phyloP scores from a whole-genome alignment of 2,888 invertebrate species.

The Oxycera nigricornis region DNA sequence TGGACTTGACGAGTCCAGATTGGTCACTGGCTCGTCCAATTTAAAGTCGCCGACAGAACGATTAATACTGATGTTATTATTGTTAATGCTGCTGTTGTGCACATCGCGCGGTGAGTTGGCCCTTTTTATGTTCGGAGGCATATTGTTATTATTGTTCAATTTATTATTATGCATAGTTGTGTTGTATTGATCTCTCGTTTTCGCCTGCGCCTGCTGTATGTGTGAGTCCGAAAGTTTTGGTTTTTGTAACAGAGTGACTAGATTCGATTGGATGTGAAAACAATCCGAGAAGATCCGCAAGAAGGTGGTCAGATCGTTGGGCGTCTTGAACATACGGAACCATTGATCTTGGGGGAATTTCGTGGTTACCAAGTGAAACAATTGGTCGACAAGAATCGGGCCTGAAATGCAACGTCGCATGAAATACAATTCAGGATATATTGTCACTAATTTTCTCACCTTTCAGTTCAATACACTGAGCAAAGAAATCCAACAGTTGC shows the following conservation, averaged over 20 bases:
- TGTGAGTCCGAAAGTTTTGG: slow-evolving; percentile 72
- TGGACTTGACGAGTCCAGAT: slow-evolving; percentile 50
- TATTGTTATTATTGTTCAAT: slow-evolving; percentile 42
- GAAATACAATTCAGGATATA: not conserved
- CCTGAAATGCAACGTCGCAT: slow-evolving; percentile 58
- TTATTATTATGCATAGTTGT: slow-evolving; percentile 55
- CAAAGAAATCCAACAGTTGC: slow-evolving; percentile 81
- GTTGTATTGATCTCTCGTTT: slow-evolving; percentile 60
- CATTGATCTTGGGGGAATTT: slow-evolving; percentile 79
- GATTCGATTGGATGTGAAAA: slow-evolving; percentile 91
- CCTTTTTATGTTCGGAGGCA: slow-evolving; percentile 40
- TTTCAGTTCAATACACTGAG: slow-evolving; percentile 80
- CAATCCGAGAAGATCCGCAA: slow-evolving; percentile 92
- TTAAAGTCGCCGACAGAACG: slow-evolving; percentile 56
- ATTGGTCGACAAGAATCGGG: slow-evolving; percentile 84
- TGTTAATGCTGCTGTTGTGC: slow-evolving; percentile 33
- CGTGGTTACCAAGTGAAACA: slow-evolving; percentile 81
- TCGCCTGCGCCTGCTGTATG: slow-evolving; percentile 61
- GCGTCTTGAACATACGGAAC: slow-evolving; percentile 88
- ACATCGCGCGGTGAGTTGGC: slow-evolving; percentile 9
- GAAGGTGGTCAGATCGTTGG: slow-evolving; percentile 88
- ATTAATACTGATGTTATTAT: slow-evolving; percentile 39
- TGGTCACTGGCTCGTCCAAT: slow-evolving; percentile 60
- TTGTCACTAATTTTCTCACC: slow-evolving; percentile 54
- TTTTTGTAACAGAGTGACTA: slow-evolving; percentile 82